Evolutionary conservation across 2,888 invertebrate genomes (phyloP).

Genomic region (Pinctada fucata): DNA sequence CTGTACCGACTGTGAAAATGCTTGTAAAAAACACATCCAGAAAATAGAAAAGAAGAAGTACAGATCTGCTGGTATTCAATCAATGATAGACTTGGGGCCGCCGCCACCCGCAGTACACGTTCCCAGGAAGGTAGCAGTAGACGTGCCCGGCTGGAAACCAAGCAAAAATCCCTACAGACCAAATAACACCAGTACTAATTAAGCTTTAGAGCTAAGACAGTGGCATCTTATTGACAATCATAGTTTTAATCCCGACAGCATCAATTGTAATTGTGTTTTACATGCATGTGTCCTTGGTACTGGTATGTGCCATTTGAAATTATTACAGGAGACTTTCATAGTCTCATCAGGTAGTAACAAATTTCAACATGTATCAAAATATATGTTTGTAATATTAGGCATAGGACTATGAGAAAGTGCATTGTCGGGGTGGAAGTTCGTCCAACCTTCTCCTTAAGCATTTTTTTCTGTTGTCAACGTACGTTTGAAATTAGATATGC

Average conservation of each 20-base stretch:
- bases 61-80: constrained; percentile 1
- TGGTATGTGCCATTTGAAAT: too few species aligned
- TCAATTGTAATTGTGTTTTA: neutral
- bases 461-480: too few species aligned
- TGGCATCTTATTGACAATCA: neutral
- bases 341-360: too few species aligned
- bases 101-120: neutral
- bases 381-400: too few species aligned
- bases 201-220: neutral
- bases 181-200: constrained; percentile 25
- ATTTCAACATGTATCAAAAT: too few species aligned
- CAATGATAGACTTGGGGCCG: neutral
- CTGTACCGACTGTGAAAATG: constrained; percentile 5
- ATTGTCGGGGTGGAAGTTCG: too few species aligned
- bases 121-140: neutral
- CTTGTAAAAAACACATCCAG: neutral
- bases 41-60: neutral
- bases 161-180: constrained; percentile 1
- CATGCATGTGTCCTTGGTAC: neutral
- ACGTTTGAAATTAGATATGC: too few species aligned
- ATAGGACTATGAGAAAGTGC: too few species aligned
- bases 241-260: neutral
- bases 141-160: constrained; percentile 14
- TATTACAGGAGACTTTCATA: too few species aligned
- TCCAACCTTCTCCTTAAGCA: too few species aligned